Evolutionary conservation across 1,140 invertebrate species (phyloP), one percentile per base, ranked within the genome.

Genomic region (Bacillus rossius): DNA sequence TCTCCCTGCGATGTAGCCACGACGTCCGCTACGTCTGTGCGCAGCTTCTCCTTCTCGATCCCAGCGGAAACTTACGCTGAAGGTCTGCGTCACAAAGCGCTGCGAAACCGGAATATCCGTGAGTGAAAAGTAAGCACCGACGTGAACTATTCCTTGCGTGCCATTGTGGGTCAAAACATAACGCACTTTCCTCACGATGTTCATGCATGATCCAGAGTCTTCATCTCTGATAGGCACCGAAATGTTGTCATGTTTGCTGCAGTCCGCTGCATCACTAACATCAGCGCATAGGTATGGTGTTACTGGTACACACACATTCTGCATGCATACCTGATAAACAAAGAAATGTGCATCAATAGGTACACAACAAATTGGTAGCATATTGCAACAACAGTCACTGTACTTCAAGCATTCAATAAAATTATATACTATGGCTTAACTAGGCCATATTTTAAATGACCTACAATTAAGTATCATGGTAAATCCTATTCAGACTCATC

Each of bases 1-100:
- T 64, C 81, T 81, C 5, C 80, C 81, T 8, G 74, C 50, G 8
- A 79, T 64, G 65, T 89, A 89, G 3, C 86, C 86, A 14, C 85
- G 84, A 71, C 85, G 85, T 48, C 86, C 87, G 71, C 86, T 88
- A 41, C 80, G 65, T 47, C 65, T 63, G 66, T 73, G 65, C 10
- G 75, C 65, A 61, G 43, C 68, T 67, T 37, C 58, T 53, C 72
- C 68, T 41, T 69, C 60, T 40, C 74, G 69, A 26, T 63, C 64
- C 80, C 81, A 83, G 41, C 75, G 55, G 62, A 79, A 82, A 19
- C 64, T 65, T 0, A 81, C 69, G 62, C 76, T 67, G 55, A 80
- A 78, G 25, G 74, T 61, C 71, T 84, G 81, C 50, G 69, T 62
- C 64, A 81, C 76, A 54, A 71, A 37, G 5, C 59, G 26, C 8